These are phyloP conservation scores for Cololabis saira DNA, from an alignment of 2,113 vertebrate species.

Conservation along the genomic window DNA sequence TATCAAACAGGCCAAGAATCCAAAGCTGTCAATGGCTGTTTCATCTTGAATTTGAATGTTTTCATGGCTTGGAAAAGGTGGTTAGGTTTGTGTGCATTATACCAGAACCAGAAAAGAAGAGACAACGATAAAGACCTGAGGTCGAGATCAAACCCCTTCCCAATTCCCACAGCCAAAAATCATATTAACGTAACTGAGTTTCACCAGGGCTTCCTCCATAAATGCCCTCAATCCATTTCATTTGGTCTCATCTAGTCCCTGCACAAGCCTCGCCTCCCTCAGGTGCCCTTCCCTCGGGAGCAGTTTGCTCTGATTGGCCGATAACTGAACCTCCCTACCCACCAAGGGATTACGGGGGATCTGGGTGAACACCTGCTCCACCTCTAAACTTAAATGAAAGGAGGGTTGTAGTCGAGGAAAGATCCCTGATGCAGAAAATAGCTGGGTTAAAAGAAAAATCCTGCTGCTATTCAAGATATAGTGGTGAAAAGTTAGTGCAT, in stretches of 20 bases:
- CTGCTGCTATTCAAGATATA: neutral
- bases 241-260: slow-evolving; percentile 63
- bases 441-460: neutral
- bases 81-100: slow-evolving; percentile 1
- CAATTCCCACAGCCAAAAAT: slow-evolving; percentile 22
- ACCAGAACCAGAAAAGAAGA: neutral
- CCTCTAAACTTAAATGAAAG: slow-evolving; percentile 22
- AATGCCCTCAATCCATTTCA: slow-evolving; percentile 66
- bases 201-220: slow-evolving; percentile 35
- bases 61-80: neutral
- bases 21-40: neutral
- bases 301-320: slow-evolving; percentile 57
- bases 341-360: slow-evolving; percentile 55
- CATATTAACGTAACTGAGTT: slow-evolving; percentile 56
- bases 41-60: neutral
- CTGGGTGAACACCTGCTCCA: slow-evolving; percentile 67
- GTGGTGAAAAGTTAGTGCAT: neutral
- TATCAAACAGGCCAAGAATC: too few species aligned
- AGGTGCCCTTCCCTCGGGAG: slow-evolving; percentile 65
- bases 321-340: slow-evolving; percentile 56
- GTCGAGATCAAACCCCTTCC: slow-evolving; percentile 7
- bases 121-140: slow-evolving; percentile 21
- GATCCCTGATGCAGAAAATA: neutral
- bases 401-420: neutral
- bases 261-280: slow-evolving; percentile 53